phyloP scores from a whole-genome alignment of 2,797 vertebrate species.

The Danio kyathit region DNA sequence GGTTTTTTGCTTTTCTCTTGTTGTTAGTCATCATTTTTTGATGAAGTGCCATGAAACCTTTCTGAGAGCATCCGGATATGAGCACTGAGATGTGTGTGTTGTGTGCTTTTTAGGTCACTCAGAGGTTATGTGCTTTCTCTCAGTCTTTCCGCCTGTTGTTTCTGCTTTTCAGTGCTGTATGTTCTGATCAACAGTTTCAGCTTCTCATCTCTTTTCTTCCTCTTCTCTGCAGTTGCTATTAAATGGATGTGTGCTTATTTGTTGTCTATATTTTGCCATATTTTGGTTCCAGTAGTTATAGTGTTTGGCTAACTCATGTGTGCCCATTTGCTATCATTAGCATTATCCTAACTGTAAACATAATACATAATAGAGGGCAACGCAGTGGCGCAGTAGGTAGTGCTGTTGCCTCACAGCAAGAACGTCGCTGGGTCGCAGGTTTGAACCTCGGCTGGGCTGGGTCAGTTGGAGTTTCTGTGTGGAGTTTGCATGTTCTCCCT shows the following conservation, averaged over 20 bases:
- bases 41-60: background rate
- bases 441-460: too few relatives aligned
- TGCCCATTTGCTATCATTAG: slow-evolving; percentile 27
- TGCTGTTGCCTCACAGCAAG: too few relatives aligned
- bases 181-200: background rate
- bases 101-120: background rate
- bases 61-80: background rate
- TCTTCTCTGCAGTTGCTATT: background rate
- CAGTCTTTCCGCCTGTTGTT: background rate
- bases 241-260: slow-evolving; percentile 27
- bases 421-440: too few relatives aligned
- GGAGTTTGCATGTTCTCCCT: too few relatives aligned
- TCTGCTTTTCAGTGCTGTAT: background rate
- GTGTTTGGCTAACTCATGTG: background rate
- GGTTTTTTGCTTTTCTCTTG: background rate
- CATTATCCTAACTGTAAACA: slow-evolving; percentile 14
- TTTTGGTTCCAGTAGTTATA: background rate
- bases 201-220: background rate
- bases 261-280: too few relatives aligned
- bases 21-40: background rate
- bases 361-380: too few relatives aligned
- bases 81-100: background rate
- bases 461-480: too few relatives aligned
- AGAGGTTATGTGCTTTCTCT: background rate
- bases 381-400: too few relatives aligned